phyloP scores from a whole-genome alignment of 2,797 vertebrate species.

The Hippoglossus hippoglossus region DNA sequence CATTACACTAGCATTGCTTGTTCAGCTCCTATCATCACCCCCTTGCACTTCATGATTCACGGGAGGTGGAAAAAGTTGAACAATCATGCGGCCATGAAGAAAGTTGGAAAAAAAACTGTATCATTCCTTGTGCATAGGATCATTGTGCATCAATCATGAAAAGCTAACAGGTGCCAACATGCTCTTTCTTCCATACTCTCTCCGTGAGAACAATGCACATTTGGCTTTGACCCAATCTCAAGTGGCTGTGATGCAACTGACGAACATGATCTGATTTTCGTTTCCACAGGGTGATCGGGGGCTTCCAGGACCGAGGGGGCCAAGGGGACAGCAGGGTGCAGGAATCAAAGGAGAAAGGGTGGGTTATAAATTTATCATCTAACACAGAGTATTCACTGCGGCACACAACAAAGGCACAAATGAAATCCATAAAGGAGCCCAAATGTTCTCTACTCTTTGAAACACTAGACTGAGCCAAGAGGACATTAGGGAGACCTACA shows the following conservation, averaged over 20 bases:
- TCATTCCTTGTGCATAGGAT: conserved; percentile 48
- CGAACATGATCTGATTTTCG: conserved; percentile 55
- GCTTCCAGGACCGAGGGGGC: conserved; percentile 87
- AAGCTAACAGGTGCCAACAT: conserved; percentile 59
- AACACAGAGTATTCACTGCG: conserved; percentile 18
- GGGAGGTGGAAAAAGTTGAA: conserved; percentile 1
- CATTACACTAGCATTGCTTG: conserved; percentile 3
- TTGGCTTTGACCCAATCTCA: conserved; percentile 51
- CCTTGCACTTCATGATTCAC: conserved; percentile 15
- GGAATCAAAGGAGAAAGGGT: conserved; percentile 94
- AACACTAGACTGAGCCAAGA: conserved; percentile 18
- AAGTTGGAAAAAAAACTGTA: not conserved
- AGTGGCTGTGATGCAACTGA: conserved; percentile 51
- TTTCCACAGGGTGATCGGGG: conserved; percentile 88
- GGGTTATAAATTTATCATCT: conserved; percentile 75
- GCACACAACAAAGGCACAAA: conserved; percentile 49
- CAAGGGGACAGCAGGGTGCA: conserved; percentile 86
- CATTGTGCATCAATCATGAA: conserved; percentile 46
- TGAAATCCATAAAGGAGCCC: conserved; percentile 61
- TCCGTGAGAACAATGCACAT: conserved; percentile 55
- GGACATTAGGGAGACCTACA: conserved; percentile 8
- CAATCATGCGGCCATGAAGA: conserved; percentile 7
- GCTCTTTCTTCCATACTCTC: conserved; percentile 31
- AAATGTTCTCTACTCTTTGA: conserved; percentile 36
- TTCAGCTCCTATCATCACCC: not conserved